Evolutionary conservation across 2,113 vertebrate species (phyloP), one percentile per base, ranked within the genome.

Genomic region (Ceyx melanurus): DNA sequence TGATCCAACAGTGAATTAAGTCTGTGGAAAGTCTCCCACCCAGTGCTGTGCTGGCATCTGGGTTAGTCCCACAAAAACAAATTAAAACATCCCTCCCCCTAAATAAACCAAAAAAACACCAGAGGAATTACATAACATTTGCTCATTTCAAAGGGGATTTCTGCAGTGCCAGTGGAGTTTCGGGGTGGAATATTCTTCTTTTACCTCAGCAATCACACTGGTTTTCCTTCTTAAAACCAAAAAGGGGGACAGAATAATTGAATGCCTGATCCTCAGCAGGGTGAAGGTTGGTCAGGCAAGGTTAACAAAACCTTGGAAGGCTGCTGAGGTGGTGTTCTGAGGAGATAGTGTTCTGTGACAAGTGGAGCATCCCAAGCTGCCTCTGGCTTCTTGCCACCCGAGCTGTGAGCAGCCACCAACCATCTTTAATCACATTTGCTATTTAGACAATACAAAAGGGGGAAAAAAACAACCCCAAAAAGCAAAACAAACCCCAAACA

Each of bases 121-220:
- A 1, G 35, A 26, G 25, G 40, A 60, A 18, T 92, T 86, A 51
- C 0, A 0, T 72, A 71, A 83, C 0, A 0, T 7, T 40, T 14
- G 5, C 17, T 62, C 5, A 0, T 31, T 37, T 62, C 56, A 13
- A n/a, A 67, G n/a, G 6, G 50, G 40, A 58, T 81, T 65, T 81
- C 81, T 82, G 66, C 75, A 53, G 74, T 0, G 3, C 61, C 21
- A 9, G 20, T 31, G 72, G 6, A 10, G 45, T 28, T 71, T 90
- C 74, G 14, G 45, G 57, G 88, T 31, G 12, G 9, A 50, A 62
- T 15, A 22, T 3, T 18, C 42, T 79, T 33, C 4, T 25, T 25
- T 50, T 0, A 0, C 10, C 25, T 28, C 20, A 45, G 50, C 19
- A 40, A 21, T 72, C 35, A 26, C 51, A 37, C 31, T n/a, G 35